Evolutionary conservation across 2,888 invertebrate genomes (phyloP).

Genomic region (Protodeltote pygarga): DNA sequence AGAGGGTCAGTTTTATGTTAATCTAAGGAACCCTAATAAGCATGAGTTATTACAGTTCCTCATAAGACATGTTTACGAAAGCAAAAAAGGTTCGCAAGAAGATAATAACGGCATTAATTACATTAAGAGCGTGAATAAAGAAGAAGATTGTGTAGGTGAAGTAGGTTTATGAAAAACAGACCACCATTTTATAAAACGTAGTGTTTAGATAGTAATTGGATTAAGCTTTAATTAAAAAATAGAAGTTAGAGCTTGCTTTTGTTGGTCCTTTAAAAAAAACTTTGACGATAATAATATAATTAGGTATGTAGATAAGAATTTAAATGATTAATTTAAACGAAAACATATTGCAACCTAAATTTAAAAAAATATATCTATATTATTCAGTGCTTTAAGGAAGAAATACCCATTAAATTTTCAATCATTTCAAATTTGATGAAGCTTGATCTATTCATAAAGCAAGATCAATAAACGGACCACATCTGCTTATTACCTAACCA

Average conservation of each 20-base stretch:
- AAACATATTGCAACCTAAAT: too few species aligned
- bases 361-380: too few species aligned
- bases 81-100: constrained; percentile 53
- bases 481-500: too few species aligned
- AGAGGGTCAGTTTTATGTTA: constrained; percentile 25
- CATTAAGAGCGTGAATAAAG: constrained; percentile 38
- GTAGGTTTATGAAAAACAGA: constrained; percentile 31
- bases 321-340: too few species aligned
- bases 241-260: constrained; percentile 16
- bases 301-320: too few species aligned
- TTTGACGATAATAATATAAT: too few species aligned
- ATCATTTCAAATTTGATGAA: too few species aligned
- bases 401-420: too few species aligned
- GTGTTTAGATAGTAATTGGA: constrained; percentile 33
- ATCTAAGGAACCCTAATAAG: constrained; percentile 38
- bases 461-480: too few species aligned
- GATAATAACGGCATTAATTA: constrained; percentile 62
- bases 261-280: constrained; percentile 14
- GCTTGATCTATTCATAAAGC: too few species aligned
- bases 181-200: constrained; percentile 16
- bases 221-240: constrained; percentile 36
- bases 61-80: constrained; percentile 47
- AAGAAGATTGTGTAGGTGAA: constrained; percentile 31
- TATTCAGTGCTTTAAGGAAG: too few species aligned
- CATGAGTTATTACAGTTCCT: constrained; percentile 49